Percentiles rank a stretch among this genome's conserved stretches.
These are phyloP conservation scores for Suncus etruscus DNA, from an alignment of 2,113 vertebrate genomes.

Conservation along the genomic window DNA sequence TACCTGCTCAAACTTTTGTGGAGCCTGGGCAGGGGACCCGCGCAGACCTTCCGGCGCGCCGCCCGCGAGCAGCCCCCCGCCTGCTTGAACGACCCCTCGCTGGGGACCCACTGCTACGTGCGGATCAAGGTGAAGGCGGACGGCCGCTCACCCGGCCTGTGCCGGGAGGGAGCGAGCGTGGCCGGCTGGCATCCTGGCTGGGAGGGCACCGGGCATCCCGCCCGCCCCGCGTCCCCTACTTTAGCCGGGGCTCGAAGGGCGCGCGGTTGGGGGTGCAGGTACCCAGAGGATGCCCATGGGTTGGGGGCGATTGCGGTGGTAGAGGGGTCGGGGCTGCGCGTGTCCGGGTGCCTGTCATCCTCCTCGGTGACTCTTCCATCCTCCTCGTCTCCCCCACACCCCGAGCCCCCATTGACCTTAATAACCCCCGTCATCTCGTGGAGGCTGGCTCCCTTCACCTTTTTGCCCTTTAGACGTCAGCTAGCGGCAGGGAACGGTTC, in stretches of 20 bases:
- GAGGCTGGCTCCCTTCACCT: constrained; percentile 63
- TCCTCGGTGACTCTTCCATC: not conserved
- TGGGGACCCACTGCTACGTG: constrained; percentile 98
- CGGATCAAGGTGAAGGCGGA: constrained; percentile 93
- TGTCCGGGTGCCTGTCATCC: not conserved
- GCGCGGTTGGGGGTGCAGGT: not conserved
- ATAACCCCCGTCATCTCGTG: not conserved
- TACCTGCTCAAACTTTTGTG: constrained; percentile 95
- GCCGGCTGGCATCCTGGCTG: too few species aligned
- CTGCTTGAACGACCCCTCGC: constrained; percentile 95
- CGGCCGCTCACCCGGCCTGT: not conserved
- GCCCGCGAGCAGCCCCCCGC: constrained; percentile 92
- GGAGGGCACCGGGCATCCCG: not conserved
- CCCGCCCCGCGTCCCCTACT: not conserved
- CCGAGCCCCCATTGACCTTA: too few species aligned
- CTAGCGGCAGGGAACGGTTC: constrained; percentile 25
- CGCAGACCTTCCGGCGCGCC: constrained; percentile 92
- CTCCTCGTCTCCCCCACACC: not conserved
- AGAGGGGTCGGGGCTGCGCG: not conserved
- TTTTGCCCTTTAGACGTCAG: constrained; percentile 65
- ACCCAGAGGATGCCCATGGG: not conserved
- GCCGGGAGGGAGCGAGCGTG: not conserved
- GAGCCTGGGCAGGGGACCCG: constrained; percentile 91
- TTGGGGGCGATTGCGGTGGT: not conserved
- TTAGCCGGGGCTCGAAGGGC: not conserved